Conservation (phyloP, 1,140 invertebrate genomes). For the Solen grandis region DNA sequence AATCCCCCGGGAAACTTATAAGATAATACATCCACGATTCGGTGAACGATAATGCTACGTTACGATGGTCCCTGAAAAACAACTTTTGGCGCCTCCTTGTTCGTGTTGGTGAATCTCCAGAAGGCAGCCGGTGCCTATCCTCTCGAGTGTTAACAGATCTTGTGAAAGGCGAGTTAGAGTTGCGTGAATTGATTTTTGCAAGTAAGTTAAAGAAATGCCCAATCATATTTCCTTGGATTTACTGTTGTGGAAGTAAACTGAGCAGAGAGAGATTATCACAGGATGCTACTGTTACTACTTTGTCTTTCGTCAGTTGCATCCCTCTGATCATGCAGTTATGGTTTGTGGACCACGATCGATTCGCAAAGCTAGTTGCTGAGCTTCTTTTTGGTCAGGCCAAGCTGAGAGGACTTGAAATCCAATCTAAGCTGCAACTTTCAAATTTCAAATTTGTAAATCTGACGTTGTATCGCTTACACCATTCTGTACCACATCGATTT, state of each 20-base stretch:
- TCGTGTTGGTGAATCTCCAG: no score
- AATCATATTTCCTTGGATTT: not conserved
- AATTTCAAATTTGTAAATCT: not conserved
- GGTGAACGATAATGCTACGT: no score
- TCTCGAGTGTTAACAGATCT: no score
- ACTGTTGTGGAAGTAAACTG: not conserved
- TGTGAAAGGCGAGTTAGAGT: not conserved
- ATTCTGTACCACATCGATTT: not conserved
- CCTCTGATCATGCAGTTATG: not conserved
- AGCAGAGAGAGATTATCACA: not conserved
- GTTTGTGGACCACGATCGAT: not conserved
- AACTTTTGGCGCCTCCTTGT: no score
- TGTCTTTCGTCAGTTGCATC: constrained; percentile 10
- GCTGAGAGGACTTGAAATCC: not conserved
- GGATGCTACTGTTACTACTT: not conserved
- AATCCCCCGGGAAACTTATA: no score
- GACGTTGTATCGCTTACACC: constrained; percentile 8
- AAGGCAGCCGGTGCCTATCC: no score
- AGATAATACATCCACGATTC: no score
- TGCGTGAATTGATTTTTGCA: not conserved
- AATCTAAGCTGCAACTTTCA: not conserved
- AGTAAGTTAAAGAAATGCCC: not conserved
- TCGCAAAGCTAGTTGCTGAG: not conserved
- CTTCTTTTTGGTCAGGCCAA: not conserved
- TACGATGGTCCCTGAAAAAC: no score